Evolutionary conservation across 92 coral and sea anemone genomes (phyloP), one percentile per base, ranked within the genome.

Genomic region (Porites rus): DNA sequence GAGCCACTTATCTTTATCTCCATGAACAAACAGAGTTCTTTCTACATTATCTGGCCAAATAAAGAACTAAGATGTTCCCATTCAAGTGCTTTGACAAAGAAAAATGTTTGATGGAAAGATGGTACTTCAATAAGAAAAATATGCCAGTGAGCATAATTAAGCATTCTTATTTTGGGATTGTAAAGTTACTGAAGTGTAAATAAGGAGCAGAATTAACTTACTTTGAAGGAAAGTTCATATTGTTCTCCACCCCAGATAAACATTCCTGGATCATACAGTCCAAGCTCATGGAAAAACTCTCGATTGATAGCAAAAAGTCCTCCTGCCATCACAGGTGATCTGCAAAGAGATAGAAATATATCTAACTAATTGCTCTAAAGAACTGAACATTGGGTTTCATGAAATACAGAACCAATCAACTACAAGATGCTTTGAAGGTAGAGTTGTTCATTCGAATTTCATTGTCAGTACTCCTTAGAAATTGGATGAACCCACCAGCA

Each of bases 311-410:
- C 99, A 97, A 97, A 97, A 88, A 97, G 82, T 25, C 99, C 99
- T 79, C 99, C 99, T 71, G 99, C 99, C 99, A 97, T 97, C 38
- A 97, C 99, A n/a, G 99, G 99, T 28, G 99, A 97, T 86, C 99
- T 97, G 92, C 8, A 87, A 22, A 25, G 2, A 64, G 69, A 54
- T 0, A 51, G 31, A 38, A 59, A 18, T 17, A 62, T 3, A 10
- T 71, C 6, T 7, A 20, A 24, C 22, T 25, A 53, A 58, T 43
- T 59, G 51, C 25, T 21, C n/a, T 12, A 28, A 4, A 0, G 1
- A 19, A 9, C 18, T 24, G 16, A 22, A 8, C 2, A 62, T 18
- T 24, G 53, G 62, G 46, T 38, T 38, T 38, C 46, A 38, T 38
- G 46, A 4, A 38, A 38, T 0, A 7, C 46, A 38, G 46, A 38